Conservation (phyloP, 30 jellyfish, hydroid and myxozoan genomes). For the Morbakka virulenta region DNA sequence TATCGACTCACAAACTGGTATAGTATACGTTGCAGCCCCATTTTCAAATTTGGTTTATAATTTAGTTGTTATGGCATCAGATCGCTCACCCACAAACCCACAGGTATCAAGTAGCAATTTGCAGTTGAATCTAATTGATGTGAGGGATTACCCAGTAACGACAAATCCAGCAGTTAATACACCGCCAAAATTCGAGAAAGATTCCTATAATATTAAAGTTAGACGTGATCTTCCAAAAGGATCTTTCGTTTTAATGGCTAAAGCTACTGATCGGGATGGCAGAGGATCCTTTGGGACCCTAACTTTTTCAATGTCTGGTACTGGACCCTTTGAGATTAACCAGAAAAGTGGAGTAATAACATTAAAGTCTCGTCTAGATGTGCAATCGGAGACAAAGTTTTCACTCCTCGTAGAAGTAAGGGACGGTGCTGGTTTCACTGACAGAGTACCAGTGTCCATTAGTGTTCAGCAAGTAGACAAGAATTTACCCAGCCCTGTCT, state of each 20-base stretch:
- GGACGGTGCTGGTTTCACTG: conserved; percentile 65
- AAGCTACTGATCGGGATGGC: conserved; percentile 59
- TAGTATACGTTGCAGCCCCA: conserved; percentile 76
- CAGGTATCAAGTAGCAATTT: conserved; percentile 54
- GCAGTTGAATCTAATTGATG: conserved; percentile 64
- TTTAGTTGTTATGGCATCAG: conserved; percentile 73
- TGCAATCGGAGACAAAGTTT: not conserved
- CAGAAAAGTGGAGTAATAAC: conserved; percentile 82
- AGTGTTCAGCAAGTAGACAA: conserved; percentile 38
- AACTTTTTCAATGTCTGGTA: conserved; percentile 44
- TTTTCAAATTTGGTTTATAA: conserved; percentile 45
- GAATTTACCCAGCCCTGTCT: conserved; percentile 55
- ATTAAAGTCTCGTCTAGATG: conserved; percentile 37
- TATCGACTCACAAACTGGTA: conserved; percentile 91
- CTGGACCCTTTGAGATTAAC: conserved; percentile 53
- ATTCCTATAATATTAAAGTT: conserved; percentile 49
- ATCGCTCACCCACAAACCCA: conserved; percentile 66
- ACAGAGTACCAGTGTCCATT: conserved; percentile 35
- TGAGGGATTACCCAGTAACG: conserved; percentile 68
- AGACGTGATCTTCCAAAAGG: conserved; percentile 81
- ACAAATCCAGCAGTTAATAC: conserved; percentile 35
- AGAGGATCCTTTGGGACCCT: conserved; percentile 50
- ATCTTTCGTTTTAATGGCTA: conserved; percentile 69
- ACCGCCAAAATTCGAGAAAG: conserved; percentile 46
- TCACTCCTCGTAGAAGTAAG: conserved; percentile 42